Evolutionary conservation across 2,113 vertebrate genomes (phyloP).

Genomic region (Tricholaema leucomelas): DNA sequence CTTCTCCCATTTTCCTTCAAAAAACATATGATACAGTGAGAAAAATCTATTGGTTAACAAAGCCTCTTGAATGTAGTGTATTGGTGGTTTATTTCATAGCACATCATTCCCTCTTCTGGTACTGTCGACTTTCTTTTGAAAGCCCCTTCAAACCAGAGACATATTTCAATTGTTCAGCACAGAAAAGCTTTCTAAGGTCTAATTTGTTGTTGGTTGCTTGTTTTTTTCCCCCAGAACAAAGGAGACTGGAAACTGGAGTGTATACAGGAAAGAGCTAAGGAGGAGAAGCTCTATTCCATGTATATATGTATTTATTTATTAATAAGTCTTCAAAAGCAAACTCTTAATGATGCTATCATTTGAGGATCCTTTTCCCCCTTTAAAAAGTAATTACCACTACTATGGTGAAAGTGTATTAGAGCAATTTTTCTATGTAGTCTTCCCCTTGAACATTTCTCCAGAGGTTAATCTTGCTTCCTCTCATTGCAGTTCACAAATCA

Average conservation of each 20-base stretch:
- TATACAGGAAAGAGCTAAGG: background rate
- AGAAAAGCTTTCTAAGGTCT: background rate
- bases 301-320: background rate
- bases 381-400: background rate
- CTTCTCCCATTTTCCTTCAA: background rate
- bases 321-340: background rate
- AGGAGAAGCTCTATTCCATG: background rate
- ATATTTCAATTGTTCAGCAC: background rate
- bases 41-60: background rate
- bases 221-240: background rate
- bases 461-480: background rate
- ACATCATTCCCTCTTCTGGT: background rate
- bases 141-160: background rate
- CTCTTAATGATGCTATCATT: background rate
- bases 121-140: background rate
- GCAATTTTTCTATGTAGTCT: background rate
- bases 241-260: background rate
- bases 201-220: too few species aligned
- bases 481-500: conserved; percentile 22
- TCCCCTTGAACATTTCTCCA: conserved; percentile 14
- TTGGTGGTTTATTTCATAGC: background rate
- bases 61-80: background rate
- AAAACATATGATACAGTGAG: background rate
- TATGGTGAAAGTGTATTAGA: background rate
- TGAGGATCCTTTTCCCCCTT: background rate